These are phyloP conservation scores for Stichopus chloronotus DNA, from an alignment of 35 echinoderm and acorn worm species.

Conservation along the genomic window DNA sequence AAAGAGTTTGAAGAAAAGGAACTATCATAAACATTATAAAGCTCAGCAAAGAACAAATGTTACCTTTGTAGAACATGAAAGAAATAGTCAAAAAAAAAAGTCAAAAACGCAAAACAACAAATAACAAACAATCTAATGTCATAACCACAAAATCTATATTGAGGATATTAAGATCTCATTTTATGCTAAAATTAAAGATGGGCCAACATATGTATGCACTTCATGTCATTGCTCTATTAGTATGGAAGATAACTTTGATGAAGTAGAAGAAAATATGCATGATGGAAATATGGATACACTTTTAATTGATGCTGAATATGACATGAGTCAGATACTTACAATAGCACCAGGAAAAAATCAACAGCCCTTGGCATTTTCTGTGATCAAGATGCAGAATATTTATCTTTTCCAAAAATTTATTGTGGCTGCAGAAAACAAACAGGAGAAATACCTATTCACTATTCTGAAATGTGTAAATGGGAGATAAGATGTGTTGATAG, in stretches of 20 bases:
- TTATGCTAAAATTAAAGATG: not conserved
- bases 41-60: not conserved
- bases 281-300: slow-evolving; percentile 29
- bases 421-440: slow-evolving; percentile 14
- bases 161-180: not conserved
- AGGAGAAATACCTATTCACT: not conserved
- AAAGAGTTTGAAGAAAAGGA: not conserved
- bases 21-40: not conserved
- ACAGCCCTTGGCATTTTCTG: not conserved
- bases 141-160: not conserved
- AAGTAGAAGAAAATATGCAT: not conserved
- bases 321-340: not conserved
- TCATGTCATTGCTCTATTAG: not conserved
- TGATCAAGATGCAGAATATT: slow-evolving; percentile 46
- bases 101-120: not conserved
- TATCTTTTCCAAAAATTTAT: slow-evolving; percentile 40
- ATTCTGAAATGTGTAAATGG: slow-evolving; percentile 34
- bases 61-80: not conserved
- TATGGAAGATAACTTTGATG: slow-evolving; percentile 17
- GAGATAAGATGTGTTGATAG: slow-evolving; percentile 49
- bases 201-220: not conserved
- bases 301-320: slow-evolving; percentile 12
- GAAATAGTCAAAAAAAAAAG: not conserved
- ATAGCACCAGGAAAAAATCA: slow-evolving; percentile 25
- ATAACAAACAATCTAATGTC: not conserved